Conservation (phyloP, 2,797 vertebrate genomes). For the Danio choprae region DNA sequence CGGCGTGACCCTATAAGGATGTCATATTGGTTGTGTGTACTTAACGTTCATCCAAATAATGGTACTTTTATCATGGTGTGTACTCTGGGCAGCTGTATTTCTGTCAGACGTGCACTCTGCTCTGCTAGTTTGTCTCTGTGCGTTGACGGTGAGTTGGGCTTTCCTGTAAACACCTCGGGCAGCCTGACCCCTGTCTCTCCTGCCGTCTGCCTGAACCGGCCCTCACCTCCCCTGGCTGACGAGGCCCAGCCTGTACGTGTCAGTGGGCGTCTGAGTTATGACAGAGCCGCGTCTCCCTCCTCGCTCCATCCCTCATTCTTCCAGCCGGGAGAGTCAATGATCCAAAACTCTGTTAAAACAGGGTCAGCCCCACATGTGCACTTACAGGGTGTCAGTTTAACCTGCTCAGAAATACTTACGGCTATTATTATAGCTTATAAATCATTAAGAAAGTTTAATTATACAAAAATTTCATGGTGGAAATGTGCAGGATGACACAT, state of each 20-base stretch:
- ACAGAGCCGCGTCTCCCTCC: slow-evolving; percentile 72
- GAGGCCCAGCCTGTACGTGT: slow-evolving; percentile 64
- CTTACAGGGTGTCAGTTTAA: slow-evolving; percentile 84
- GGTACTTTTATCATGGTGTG: slow-evolving; percentile 38
- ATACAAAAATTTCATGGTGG: slow-evolving; percentile 81
- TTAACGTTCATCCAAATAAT: slow-evolving; percentile 42
- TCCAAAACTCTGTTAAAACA: slow-evolving; percentile 85
- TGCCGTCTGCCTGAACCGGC: slow-evolving; percentile 21
- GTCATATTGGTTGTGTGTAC: slow-evolving; percentile 21
- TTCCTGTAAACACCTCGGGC: slow-evolving; percentile 58
- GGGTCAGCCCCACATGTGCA: slow-evolving; percentile 80
- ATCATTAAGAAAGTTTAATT: slow-evolving; percentile 90
- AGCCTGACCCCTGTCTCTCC: slow-evolving; percentile 52
- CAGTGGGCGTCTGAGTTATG: slow-evolving; percentile 76
- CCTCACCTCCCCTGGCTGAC: slow-evolving; percentile 36
- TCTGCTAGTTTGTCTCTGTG: slow-evolving; percentile 67
- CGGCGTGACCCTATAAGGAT: slow-evolving; percentile 32
- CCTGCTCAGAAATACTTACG: slow-evolving; percentile 83
- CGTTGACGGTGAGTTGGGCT: slow-evolving; percentile 45
- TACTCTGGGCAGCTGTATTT: slow-evolving; percentile 52
- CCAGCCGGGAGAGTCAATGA: slow-evolving; percentile 78
- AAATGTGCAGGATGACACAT: slow-evolving; percentile 84
- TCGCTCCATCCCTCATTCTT: slow-evolving; percentile 68
- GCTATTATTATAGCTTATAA: slow-evolving; percentile 88
- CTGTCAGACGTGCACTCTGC: slow-evolving; percentile 57